Evolutionary conservation across 2,797 vertebrate genomes (phyloP), one percentile per base, ranked within the genome.

Genomic region (Iguana delicatissima): DNA sequence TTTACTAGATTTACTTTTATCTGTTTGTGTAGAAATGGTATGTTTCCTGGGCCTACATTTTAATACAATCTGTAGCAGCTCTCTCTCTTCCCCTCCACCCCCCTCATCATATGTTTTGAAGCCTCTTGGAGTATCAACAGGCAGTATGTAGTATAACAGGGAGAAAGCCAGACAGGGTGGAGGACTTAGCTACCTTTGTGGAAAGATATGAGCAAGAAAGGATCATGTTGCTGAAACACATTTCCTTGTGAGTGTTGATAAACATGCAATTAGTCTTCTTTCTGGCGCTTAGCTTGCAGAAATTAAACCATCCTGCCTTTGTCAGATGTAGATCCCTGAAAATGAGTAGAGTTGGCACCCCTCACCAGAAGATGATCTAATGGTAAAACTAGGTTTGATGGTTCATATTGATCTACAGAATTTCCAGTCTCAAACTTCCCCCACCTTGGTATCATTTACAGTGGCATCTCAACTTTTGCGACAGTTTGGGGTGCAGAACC

Each of bases 231-330:
- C 4, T 91, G 91, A 93, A 93, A 77, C 0, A 0, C 73, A 91
- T 95, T 97, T 96, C 94, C 93, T 92, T 95, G 80, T 89, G 74
- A 94, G 95, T 90, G 92, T 80, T 88, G 93, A 96, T 93, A 96
- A 97, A 95, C 94, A 90, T 89, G 62, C 95, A 95, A 97, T 97
- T 97, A 96, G 95, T 92, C 92, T 88, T 86, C 81, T 96, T 95
- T 95, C n/a, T 93, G 92, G 79, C 55, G 91, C 89, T 93, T 93
- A 96, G 91, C 94, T 93, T 96, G 95, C 91, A 93, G 24, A 74
- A 90, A 86, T n/a, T 16, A 77, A 77, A 14, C 73, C 80, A 55
- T 8, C 9, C 52, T 73, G 72, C 18, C 29, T n/a, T 64, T 81
- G 64, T 16, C 74, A 90, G 55, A 42, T 80, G 80, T 52, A 64